A percentile compares a stretch with the other conserved stretches of the same genome.
phyloP scores from a whole-genome alignment of 2,797 vertebrate species.

The Acanthopagrus latus region DNA sequence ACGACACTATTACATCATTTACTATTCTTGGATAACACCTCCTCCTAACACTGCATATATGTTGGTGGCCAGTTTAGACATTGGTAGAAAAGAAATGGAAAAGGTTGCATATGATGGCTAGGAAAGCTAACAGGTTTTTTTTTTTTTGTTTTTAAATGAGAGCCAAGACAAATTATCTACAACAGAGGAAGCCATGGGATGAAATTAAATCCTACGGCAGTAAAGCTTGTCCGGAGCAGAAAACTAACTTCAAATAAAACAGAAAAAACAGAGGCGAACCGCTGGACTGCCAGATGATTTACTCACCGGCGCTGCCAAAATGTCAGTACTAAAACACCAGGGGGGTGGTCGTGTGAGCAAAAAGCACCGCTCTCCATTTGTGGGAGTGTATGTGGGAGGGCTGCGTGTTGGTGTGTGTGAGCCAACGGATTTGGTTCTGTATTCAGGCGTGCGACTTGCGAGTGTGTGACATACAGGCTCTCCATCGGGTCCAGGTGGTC shows the following conservation, averaged over 20 bases:
- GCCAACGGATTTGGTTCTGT: constrained; percentile 16
- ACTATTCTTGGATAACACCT: constrained; percentile 58
- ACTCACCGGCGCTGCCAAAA: constrained; percentile 46
- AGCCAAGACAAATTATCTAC: constrained; percentile 60
- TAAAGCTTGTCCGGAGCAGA: constrained; percentile 51
- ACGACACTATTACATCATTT: constrained; percentile 46
- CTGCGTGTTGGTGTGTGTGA: constrained; percentile 26
- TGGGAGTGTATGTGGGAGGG: constrained; percentile 14
- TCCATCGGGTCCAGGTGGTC: constrained; percentile 95
- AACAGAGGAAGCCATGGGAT: constrained; percentile 41
- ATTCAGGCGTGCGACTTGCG: constrained; percentile 39
- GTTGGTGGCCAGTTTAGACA: constrained; percentile 33
- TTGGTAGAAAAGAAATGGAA: constrained; percentile 34
- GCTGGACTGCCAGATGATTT: constrained; percentile 54
- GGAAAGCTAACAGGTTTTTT: constrained; percentile 33
- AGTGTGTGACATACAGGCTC: constrained; percentile 92
- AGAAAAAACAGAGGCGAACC: constrained; percentile 42
- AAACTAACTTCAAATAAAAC: constrained; percentile 60
- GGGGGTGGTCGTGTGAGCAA: constrained; percentile 14
- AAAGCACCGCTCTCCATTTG: constrained; percentile 38
- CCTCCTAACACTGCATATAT: constrained; percentile 19
- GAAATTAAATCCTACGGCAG: constrained; percentile 55
- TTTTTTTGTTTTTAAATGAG: neutral
- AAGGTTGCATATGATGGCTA: constrained; percentile 46
- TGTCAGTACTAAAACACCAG: constrained; percentile 56